phyloP scores from a whole-genome alignment of 2,888 invertebrate species.

The Flexamia atlantica region DNA sequence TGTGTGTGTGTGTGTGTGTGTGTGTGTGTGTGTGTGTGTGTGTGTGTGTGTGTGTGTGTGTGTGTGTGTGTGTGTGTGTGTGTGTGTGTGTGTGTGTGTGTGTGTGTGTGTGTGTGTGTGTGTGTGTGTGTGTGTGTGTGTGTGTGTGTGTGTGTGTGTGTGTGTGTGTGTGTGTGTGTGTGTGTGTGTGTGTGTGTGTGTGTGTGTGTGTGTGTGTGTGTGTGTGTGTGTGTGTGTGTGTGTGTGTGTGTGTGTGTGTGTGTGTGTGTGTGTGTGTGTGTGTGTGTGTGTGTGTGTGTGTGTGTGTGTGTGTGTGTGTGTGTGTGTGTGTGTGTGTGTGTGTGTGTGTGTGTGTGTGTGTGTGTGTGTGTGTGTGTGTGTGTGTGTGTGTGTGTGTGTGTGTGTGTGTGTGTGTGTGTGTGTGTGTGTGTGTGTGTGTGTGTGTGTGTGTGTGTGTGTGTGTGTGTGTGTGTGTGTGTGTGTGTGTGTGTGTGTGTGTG shows the following conservation, averaged over 20 bases:
- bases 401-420: slow-evolving; percentile 57
- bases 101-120: slow-evolving; percentile 51
- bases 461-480: slow-evolving; percentile 49
- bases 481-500: slow-evolving; percentile 55
- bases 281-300: slow-evolving; percentile 48
- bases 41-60: slow-evolving; percentile 36
- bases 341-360: slow-evolving; percentile 45
- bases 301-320: slow-evolving; percentile 55
- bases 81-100: slow-evolving; percentile 57
- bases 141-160: slow-evolving; percentile 52
- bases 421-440: slow-evolving; percentile 47
- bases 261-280: slow-evolving; percentile 52
- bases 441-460: slow-evolving; percentile 49
- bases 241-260: slow-evolving; percentile 12
- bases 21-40: slow-evolving; percentile 22
- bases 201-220: slow-evolving; percentile 49
- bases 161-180: slow-evolving; percentile 22
- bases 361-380: slow-evolving; percentile 53
- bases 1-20: slow-evolving; percentile 41
- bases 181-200: slow-evolving; percentile 24
- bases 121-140: slow-evolving; percentile 42
- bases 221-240: slow-evolving; percentile 49
- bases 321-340: slow-evolving; percentile 44
- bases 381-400: slow-evolving; percentile 56
- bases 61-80: slow-evolving; percentile 48